Percentiles rank a stretch among this genome's conserved stretches.
These are phyloP conservation scores for Buceros bicornis DNA, from an alignment of 2,797 vertebrate species.

Conservation along the genomic window DNA sequence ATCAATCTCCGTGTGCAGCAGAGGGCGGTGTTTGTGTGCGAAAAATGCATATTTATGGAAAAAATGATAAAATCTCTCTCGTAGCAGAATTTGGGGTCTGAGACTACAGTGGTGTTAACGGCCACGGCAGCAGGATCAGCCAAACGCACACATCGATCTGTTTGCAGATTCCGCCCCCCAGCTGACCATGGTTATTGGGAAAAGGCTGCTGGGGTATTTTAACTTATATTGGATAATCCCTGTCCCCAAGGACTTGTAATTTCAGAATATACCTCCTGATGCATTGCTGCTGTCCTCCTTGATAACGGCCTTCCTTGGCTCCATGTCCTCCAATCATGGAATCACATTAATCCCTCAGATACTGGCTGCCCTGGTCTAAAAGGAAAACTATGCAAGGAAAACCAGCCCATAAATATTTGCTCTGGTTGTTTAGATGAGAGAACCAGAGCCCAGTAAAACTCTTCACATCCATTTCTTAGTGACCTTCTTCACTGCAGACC, in stretches of 20 bases:
- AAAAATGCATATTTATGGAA: constrained; percentile 40
- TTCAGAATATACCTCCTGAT: background rate
- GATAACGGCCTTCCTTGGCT: background rate
- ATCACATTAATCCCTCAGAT: background rate
- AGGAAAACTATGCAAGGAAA: background rate
- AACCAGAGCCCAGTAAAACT: background rate
- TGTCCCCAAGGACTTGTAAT: background rate
- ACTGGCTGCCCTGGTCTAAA: background rate
- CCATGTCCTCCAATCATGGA: no score
- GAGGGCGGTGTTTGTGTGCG: constrained; percentile 64
- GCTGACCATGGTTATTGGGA: background rate
- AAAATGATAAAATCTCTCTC: background rate
- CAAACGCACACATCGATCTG: background rate
- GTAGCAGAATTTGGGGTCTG: background rate
- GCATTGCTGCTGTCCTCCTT: background rate
- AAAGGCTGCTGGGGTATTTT: background rate
- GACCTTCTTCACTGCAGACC: background rate
- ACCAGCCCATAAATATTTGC: background rate
- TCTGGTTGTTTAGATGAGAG: background rate
- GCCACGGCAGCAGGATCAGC: background rate
- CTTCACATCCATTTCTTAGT: background rate
- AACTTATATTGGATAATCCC: background rate
- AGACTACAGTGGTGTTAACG: background rate
- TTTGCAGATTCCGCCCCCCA: background rate
- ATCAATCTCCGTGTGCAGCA: constrained; percentile 3